phyloP scores from a whole-genome alignment of 1,140 invertebrate species.

The Drosophila persimilis region DNA sequence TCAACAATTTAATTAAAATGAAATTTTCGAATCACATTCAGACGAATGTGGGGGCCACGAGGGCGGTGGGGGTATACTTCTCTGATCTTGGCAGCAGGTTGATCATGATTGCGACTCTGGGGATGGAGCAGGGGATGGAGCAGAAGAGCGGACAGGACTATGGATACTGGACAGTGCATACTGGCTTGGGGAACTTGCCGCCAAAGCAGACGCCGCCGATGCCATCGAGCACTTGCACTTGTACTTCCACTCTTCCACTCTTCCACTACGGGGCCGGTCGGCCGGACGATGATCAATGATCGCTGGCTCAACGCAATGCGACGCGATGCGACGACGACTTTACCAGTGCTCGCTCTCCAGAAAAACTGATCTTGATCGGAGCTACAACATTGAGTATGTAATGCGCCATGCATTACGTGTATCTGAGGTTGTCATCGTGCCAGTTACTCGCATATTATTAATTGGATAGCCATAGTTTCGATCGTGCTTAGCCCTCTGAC shows the following conservation, averaged over 20 bases:
- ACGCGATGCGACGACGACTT: slow-evolving; percentile 8
- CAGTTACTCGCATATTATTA: slow-evolving; percentile 79
- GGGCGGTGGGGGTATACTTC: slow-evolving; percentile 15
- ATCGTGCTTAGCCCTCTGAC: slow-evolving; percentile 5
- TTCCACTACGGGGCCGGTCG: slow-evolving; percentile 27
- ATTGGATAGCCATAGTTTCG: slow-evolving; percentile 63
- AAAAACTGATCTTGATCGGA: slow-evolving; percentile 55
- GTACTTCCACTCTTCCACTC: slow-evolving; percentile 42
- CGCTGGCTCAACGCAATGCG: slow-evolving; percentile 47
- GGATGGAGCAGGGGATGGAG: neutral
- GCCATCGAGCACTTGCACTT: slow-evolving; percentile 27
- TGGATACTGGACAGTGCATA: neutral
- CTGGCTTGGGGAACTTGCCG: slow-evolving; percentile 31
- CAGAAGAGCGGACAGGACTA: no score
- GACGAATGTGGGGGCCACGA: slow-evolving; percentile 7
- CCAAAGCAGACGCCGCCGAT: slow-evolving; percentile 53
- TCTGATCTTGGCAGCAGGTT: slow-evolving; percentile 58
- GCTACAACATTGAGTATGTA: slow-evolving; percentile 39
- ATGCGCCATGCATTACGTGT: slow-evolving; percentile 74
- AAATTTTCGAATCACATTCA: slow-evolving; percentile 76
- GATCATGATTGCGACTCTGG: slow-evolving; percentile 48
- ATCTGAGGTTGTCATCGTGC: slow-evolving; percentile 76
- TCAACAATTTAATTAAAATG: slow-evolving; percentile 81
- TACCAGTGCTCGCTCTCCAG: slow-evolving; percentile 3
- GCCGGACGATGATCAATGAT: slow-evolving; percentile 77